Percentiles rank a stretch among this genome's conserved stretches.
Evolutionary conservation across 2,888 invertebrate species (phyloP).

Genomic region (Drosophila demipolita): DNA sequence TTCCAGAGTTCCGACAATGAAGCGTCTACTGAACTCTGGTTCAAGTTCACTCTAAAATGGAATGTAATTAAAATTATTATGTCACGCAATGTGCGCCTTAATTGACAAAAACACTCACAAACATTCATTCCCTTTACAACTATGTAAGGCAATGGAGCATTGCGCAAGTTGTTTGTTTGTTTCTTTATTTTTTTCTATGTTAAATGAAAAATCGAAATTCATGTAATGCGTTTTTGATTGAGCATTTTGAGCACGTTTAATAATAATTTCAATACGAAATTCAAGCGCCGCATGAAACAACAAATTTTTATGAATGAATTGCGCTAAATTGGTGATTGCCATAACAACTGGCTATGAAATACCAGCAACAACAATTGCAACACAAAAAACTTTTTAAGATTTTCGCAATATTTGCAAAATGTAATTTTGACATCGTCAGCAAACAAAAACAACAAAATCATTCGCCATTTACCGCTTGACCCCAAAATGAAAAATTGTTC

Average conservation of each 20-base stretch:
- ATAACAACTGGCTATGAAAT: slow-evolving; percentile 23
- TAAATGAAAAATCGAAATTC: slow-evolving; percentile 63
- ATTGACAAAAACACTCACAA: slow-evolving; percentile 35
- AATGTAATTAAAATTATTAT: slow-evolving; percentile 75
- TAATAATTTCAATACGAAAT: slow-evolving; percentile 55
- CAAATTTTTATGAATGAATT: slow-evolving; percentile 72
- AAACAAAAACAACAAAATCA: not conserved
- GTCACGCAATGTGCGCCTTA: slow-evolving; percentile 60
- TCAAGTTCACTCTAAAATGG: slow-evolving; percentile 67
- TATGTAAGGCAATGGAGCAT: slow-evolving; percentile 27
- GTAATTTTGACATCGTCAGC: slow-evolving; percentile 55
- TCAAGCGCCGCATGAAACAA: slow-evolving; percentile 64
- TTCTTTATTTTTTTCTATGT: not conserved
- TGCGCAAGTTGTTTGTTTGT: slow-evolving; percentile 27
- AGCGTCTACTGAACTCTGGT: slow-evolving; percentile 61
- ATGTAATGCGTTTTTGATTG: slow-evolving; percentile 77
- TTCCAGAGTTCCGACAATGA: slow-evolving; percentile 35
- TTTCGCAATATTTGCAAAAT: slow-evolving; percentile 67
- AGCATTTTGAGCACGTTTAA: slow-evolving; percentile 59
- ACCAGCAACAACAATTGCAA: slow-evolving; percentile 28
- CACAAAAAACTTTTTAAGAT: slow-evolving; percentile 37
- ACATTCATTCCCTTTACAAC: not conserved
- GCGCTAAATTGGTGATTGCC: slow-evolving; percentile 67
- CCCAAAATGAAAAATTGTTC: slow-evolving; percentile 60
- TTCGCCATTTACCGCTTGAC: slow-evolving; percentile 63